Conservation (phyloP, 2,888 invertebrate genomes). For the Melinopterus prodromus region DNA sequence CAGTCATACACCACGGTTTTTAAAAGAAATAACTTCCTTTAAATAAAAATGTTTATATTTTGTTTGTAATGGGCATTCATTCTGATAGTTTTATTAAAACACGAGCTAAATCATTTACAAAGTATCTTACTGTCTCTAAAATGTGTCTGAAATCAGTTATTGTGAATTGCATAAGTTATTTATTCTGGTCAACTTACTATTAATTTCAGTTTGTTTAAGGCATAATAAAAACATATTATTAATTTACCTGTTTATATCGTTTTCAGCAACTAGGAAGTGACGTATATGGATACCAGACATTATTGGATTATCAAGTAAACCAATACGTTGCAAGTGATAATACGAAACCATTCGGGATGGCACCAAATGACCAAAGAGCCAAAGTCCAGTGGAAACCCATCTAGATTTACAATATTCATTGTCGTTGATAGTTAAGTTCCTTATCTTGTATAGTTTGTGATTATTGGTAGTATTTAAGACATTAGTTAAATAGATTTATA, state of each 20-base stretch:
- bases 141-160: no score
- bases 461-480: background rate
- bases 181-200: background rate
- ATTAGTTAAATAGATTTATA: background rate
- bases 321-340: constrained; percentile 77
- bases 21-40: no score
- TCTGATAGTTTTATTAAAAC: no score
- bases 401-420: constrained; percentile 44
- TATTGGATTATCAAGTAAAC: constrained; percentile 84
- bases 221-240: constrained; percentile 10
- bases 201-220: constrained; percentile 13
- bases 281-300: constrained; percentile 79
- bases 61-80: no score
- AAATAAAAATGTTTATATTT: no score
- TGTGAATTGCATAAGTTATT: no score
- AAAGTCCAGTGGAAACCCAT: constrained; percentile 81
- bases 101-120: no score
- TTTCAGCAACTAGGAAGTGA: constrained; percentile 83
- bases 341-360: constrained; percentile 75
- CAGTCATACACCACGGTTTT: no score
- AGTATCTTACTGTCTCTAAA: no score
- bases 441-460: background rate
- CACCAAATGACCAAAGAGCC: constrained; percentile 79
- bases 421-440: constrained; percentile 13
- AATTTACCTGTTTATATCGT: constrained; percentile 10